Percentiles rank a stretch among this genome's conserved stretches.
These are phyloP conservation scores for Dendrocincla tyrannina DNA, from an alignment of 2,797 vertebrate genomes.

Conservation along the genomic window DNA sequence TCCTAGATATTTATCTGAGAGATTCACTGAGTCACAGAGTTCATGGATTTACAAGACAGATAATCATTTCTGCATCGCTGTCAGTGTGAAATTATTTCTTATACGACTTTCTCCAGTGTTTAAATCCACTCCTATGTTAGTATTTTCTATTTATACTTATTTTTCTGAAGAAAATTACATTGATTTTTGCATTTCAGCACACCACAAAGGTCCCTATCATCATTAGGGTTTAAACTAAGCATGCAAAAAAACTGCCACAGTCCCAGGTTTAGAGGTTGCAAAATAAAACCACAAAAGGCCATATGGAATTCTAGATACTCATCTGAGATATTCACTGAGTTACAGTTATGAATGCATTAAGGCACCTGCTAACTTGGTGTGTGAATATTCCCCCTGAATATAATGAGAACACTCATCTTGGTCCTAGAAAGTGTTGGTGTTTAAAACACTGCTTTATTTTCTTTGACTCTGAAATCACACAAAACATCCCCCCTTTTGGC, in stretches of 20 bases:
- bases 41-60: background rate
- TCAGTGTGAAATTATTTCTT: background rate
- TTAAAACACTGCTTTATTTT: background rate
- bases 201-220: background rate
- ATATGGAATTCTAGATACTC: background rate
- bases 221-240: background rate
- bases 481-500: background rate
- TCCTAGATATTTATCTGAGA: background rate
- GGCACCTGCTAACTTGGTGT: background rate
- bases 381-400: background rate
- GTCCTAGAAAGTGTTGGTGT: background rate
- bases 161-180: background rate
- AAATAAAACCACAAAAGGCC: background rate
- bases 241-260: background rate
- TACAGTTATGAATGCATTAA: background rate
- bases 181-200: background rate
- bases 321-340: background rate
- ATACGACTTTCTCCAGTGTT: background rate
- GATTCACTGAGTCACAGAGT: background rate
- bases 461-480: background rate
- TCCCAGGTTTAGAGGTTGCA: background rate
- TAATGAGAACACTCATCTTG: background rate
- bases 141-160: background rate
- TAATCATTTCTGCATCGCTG: background rate
- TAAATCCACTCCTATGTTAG: background rate